Base-by-base conservation (phyloP, 2,797 vertebrate genomes). In the Cyclopterus lumpus region DNA sequence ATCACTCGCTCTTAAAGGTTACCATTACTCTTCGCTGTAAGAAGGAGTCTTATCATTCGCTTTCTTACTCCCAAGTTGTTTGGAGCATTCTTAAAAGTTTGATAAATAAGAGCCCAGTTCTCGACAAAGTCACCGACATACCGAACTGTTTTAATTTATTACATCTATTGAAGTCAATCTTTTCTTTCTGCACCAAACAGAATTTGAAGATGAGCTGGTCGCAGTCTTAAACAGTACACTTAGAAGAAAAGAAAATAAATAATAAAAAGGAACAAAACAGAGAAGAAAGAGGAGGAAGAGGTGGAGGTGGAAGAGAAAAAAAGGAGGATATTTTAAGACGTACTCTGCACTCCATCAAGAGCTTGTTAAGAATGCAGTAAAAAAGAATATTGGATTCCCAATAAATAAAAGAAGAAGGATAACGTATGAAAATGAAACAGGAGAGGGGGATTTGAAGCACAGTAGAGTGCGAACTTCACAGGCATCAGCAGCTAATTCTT, bases 271-370 rank as follows among this genome's bases (percentile, higher is more conserved):
- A 77, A 54, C 48, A 75, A 74, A 75, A 69, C 71, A 76, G 49
- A 75, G 60, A 84, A 57, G 61, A 81, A 53, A 54, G 28, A 70
- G 62, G 53, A 67, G 60, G 70, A 40, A 40, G 67, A 65, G 6
- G 57, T 58, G 73, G 53, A 70, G 67, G 61, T 40, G 34, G 34
- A 71, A 36, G 46, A 51, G 64, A 61, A 51, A 60, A 61, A 51
- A 60, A 40, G 26, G 18, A 40, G 59, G 67, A 81, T 86, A 86
- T 90, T 86, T 87, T 74, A 71, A 78, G 74, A 84, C 42, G 55
- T 63, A 63, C 64, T 61, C 68, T 77, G 64, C 59, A 65, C 82
- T 87, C 70, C 67, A 84, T 83, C 79, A 85, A 71, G 57, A 82
- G 79, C 46, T 79, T 81, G 72, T 89, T 86, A 84, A 75, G 32